Evolutionary conservation across 2,797 vertebrate genomes (phyloP).

Genomic region (Takifugu ocellatus): DNA sequence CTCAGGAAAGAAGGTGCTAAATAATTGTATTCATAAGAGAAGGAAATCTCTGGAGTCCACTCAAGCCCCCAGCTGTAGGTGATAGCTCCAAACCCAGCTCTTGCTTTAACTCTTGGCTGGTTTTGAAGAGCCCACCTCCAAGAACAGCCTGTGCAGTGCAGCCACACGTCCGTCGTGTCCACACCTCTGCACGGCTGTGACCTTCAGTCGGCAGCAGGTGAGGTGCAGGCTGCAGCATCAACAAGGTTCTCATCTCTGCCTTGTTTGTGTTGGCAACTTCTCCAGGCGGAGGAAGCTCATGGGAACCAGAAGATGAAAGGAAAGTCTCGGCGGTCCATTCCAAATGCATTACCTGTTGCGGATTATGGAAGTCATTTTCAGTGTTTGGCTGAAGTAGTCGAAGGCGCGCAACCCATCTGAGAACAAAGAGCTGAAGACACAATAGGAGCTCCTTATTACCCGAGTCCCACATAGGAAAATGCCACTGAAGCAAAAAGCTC

Average conservation of each 20-base stretch:
- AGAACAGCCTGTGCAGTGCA: too few relatives aligned
- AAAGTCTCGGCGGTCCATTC: constrained; percentile 8
- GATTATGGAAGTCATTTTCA: constrained; percentile 13
- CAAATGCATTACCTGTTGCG: constrained; percentile 16
- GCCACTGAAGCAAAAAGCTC: constrained; percentile 18
- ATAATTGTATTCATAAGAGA: too few relatives aligned
- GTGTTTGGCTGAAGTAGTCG: constrained; percentile 23
- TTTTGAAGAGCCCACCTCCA: too few relatives aligned
- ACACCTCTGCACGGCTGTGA: too few relatives aligned
- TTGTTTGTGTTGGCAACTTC: background rate
- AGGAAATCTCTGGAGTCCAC: too few relatives aligned
- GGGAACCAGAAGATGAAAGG: constrained; percentile 21
- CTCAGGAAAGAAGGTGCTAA: too few relatives aligned
- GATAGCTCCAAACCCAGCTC: too few relatives aligned
- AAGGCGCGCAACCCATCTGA: constrained; percentile 4
- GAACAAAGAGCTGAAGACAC: constrained; percentile 13
- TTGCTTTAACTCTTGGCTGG: too few relatives aligned
- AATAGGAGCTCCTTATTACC: constrained; percentile 1
- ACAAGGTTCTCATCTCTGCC: background rate
- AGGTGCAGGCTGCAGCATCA: background rate
- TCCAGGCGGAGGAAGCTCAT: constrained; percentile 4
- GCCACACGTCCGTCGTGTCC: too few relatives aligned
- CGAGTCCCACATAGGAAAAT: constrained; percentile 18
- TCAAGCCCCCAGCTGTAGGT: too few relatives aligned
- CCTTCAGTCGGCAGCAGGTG: too few relatives aligned